Evolutionary conservation across 1,140 invertebrate genomes (phyloP), one percentile per base, ranked within the genome.

Genomic region (Drosophila pallidifrons): DNA sequence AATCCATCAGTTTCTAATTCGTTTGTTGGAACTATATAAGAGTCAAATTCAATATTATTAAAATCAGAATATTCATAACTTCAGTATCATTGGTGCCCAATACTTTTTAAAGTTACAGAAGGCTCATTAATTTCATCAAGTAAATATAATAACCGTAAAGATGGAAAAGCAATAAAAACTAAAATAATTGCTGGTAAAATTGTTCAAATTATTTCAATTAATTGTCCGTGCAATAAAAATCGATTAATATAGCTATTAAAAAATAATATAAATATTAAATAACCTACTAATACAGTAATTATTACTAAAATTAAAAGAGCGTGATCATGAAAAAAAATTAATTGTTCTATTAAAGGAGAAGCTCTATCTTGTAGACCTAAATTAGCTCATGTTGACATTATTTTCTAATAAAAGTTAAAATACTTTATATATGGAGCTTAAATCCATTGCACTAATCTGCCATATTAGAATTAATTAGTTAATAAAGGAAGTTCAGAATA

Each of bases 41-140:
- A 95, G 88, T 95, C 94, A 94, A 95, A 95, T 93, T 94, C 93
- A 82, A 95, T 87, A 75, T 93, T 91, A 70, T 92, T 89, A 93
- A 95, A 94, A 93, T 95, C 94, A 69, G 93, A 93, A 92, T 95
- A 95, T 93, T 95, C 95, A 93, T 95, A 96, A 45, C 88, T 93
- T 95, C 95, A 96, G 86, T 95, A 95, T 94, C 94, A 96, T 93
- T 95, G 95, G 93, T 95, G 94, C 0, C 94, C 95, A 82, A 95
- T 93, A 55, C 93, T 90, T 94, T 95, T 95, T 87, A 95, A 74
- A 25, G 94, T 94, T 63, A 95, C 86, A 52, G 89, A 72, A 47
- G 94, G 93, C 70, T 93, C 91, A 79, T 93, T 93, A 69, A 93
- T 88, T 94, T 95, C 94, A 93, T 95, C 95, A 77, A 95, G 69